Conservation (phyloP, 2,113 vertebrate genomes). For the Dicerorhinus sumatrensis region DNA sequence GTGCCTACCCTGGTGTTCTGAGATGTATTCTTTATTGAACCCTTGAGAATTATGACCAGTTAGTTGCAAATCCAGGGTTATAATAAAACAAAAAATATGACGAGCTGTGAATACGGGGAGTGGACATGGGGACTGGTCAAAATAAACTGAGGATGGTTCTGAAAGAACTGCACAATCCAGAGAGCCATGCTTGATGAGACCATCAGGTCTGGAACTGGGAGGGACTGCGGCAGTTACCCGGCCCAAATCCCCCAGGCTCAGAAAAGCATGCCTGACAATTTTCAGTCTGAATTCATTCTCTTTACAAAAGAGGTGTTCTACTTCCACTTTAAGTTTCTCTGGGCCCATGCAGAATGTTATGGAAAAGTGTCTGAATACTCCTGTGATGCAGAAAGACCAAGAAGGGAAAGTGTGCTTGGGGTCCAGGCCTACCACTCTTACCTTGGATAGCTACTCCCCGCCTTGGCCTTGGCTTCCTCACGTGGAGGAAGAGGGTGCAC, state of each 20-base stretch:
- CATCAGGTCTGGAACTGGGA: neutral
- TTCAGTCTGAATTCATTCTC: slow-evolving; percentile 14
- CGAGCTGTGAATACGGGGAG: neutral
- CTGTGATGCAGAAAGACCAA: neutral
- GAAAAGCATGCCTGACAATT: neutral
- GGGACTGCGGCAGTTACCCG: neutral
- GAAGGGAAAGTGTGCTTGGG: neutral
- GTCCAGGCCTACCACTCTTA: neutral
- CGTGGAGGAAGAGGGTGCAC: neutral
- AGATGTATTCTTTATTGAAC: slow-evolving; percentile 21
- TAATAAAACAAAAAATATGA: neutral
- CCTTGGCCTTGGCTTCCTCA: neutral
- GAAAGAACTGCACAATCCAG: neutral
- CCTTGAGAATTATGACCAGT: neutral
- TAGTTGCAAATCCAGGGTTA: neutral
- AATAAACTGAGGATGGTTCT: neutral
- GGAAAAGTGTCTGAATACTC: neutral
- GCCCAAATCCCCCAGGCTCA: neutral
- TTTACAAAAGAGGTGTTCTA: neutral
- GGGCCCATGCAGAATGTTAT: neutral
- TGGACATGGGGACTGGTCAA: no score
- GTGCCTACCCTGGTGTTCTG: neutral
- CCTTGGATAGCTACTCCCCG: neutral
- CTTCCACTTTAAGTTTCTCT: slow-evolving; percentile 42
- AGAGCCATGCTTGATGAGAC: neutral